phyloP scores from a whole-genome alignment of 2,888 invertebrate species.

The Ennomos erosarius region DNA sequence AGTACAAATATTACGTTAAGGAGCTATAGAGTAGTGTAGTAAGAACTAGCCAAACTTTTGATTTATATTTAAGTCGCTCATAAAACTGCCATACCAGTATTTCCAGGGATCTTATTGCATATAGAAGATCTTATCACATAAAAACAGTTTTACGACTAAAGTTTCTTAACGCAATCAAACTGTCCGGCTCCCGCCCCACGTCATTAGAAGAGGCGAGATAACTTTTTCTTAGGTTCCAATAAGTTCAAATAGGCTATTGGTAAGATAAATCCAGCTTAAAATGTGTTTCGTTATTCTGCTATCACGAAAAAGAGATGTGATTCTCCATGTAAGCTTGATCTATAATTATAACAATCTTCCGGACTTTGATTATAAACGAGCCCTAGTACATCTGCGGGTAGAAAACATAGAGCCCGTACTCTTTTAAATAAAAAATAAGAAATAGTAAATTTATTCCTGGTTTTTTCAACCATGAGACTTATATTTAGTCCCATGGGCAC shows the following conservation, averaged over 20 bases:
- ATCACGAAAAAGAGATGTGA: not conserved
- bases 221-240: slow-evolving; percentile 43
- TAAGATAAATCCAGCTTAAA: slow-evolving; percentile 42
- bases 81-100: slow-evolving; percentile 19
- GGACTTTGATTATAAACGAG: too few species aligned
- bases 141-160: slow-evolving; percentile 25
- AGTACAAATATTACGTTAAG: not conserved
- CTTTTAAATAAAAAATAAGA: too few species aligned
- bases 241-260: slow-evolving; percentile 41
- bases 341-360: too few species aligned
- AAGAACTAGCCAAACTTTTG: slow-evolving; percentile 2
- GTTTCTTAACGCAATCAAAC: slow-evolving; percentile 30
- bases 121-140: slow-evolving; percentile 24
- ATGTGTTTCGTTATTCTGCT: slow-evolving; percentile 36
- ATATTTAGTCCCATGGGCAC: too few species aligned
- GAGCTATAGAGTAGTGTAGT: not conserved
- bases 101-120: slow-evolving; percentile 23
- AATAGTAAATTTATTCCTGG: too few species aligned
- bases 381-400: too few species aligned
- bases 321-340: too few species aligned
- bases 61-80: slow-evolving; percentile 15
- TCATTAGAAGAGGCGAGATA: slow-evolving; percentile 45
- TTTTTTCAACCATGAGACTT: too few species aligned
- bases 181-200: slow-evolving; percentile 39
- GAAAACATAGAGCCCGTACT: too few species aligned